Base-by-base conservation (phyloP, 2,797 vertebrate species). In the Taenioides sp. region DNA sequence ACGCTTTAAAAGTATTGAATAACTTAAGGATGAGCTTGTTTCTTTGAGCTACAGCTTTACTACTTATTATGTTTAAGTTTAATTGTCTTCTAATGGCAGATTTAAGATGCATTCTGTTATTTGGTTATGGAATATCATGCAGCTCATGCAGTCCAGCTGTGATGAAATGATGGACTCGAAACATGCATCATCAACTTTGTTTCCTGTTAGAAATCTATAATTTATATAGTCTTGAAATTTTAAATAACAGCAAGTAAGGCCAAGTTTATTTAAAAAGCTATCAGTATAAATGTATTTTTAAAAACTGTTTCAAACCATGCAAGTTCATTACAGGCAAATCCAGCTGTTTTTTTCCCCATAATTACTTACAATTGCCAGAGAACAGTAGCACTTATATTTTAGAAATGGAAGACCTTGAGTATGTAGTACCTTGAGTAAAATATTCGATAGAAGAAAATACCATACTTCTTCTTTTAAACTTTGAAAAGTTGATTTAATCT, bases 391-490 rank as follows among this genome's bases (percentile, higher is more conserved):
- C 77, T 84, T 90, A 64, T 89, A 27, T 66, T 68, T 70, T 11
- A 1, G n/a, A 76, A 84, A 62, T 87, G 88, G 86, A 91, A 91
- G 85, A 90, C 83, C 68, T 85, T 81, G 82, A 80, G 88, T 28
- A 16, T 34, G 66, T 54, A 59, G 6, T 72, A 27, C 54, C 54
- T 57, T 57, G 10, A 57, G 54, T 23, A 57, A 57, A 23, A 57
- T 5, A 4, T n/a, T 55, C 54, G 11, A 4, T n/a, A 22, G 9
- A 20, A 54, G 7, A 54, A 54, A n/a, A 54, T 3, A 10, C 0
- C 52, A n/a, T 20, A 22, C 0, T 6, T 23, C 22, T 22, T 22
- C 10, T 57, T 57, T 57, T 22, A 22, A 23, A 55, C 11, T 23
- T 22, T 57, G 10, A 1, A 12, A 25, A 17, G 2, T 49, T 65